Conservation (phyloP, 2,797 vertebrate species). For the Channallabes apus region DNA sequence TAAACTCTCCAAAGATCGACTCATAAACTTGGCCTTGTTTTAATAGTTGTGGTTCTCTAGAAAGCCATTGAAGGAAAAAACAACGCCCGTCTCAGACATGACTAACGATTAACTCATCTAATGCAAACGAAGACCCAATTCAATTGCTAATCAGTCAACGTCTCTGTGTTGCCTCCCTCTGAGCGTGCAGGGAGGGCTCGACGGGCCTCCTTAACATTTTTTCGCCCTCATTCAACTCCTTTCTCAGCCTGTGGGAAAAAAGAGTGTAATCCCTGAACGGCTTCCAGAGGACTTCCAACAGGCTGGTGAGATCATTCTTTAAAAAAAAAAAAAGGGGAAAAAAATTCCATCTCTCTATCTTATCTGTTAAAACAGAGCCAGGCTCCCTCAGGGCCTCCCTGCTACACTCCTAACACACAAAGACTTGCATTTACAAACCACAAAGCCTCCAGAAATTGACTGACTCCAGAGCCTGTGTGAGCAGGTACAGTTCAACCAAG, state of each 20-base stretch:
- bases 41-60: slow-evolving; percentile 3
- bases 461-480: slow-evolving; percentile 25
- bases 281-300: slow-evolving; percentile 27
- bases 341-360: slow-evolving; percentile 38
- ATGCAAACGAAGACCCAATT: slow-evolving; percentile 32
- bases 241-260: slow-evolving; percentile 13
- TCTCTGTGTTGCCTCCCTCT: slow-evolving; percentile 31
- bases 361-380: slow-evolving; percentile 34
- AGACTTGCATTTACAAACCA: slow-evolving; percentile 25
- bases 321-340: too few relatives aligned
- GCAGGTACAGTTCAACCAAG: slow-evolving; percentile 19
- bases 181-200: slow-evolving; percentile 10
- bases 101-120: slow-evolving; percentile 42
- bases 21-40: slow-evolving; percentile 18
- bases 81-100: slow-evolving; percentile 18
- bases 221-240: slow-evolving; percentile 36
- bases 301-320: too few relatives aligned
- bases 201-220: slow-evolving; percentile 15
- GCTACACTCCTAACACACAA: slow-evolving; percentile 17
- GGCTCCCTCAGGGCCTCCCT: slow-evolving; percentile 18
- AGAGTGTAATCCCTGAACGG: slow-evolving; percentile 29
- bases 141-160: slow-evolving; percentile 22
- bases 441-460: slow-evolving; percentile 10
- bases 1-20: background rate
- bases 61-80: slow-evolving; percentile 16